Evolutionary conservation across 2,113 vertebrate genomes (phyloP).

Genomic region (Cyanocitta stelleri): DNA sequence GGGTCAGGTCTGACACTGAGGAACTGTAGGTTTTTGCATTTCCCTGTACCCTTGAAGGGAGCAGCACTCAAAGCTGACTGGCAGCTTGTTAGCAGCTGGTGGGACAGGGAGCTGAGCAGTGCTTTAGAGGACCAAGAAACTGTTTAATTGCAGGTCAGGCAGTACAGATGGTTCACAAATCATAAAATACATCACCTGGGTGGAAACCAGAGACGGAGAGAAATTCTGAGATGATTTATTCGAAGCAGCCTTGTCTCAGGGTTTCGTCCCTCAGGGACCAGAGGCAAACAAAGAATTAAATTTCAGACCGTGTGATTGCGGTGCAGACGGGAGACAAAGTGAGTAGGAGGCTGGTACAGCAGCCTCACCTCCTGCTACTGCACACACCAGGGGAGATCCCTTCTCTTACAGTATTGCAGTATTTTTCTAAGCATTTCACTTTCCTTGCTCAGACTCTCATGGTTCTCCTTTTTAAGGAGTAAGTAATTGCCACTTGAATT

Average conservation of each 20-base stretch:
- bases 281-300: not conserved
- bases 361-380: not conserved
- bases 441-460: not conserved
- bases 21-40: not conserved
- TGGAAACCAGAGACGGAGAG: not conserved
- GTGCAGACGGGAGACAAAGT: not conserved
- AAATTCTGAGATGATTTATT: not conserved
- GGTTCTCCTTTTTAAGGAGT: not conserved
- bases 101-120: not conserved
- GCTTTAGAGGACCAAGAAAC: not conserved
- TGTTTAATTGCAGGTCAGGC: not conserved
- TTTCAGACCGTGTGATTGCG: not conserved
- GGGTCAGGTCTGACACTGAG: not conserved
- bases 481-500: not conserved
- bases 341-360: not conserved
- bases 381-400: not conserved
- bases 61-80: not conserved
- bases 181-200: not conserved
- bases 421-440: not conserved
- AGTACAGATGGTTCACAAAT: not conserved
- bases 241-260: not conserved
- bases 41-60: not conserved
- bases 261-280: not conserved
- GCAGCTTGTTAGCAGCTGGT: not conserved
- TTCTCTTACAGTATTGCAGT: not conserved